Evolutionary conservation across 2,113 vertebrate genomes (phyloP), one percentile per base, ranked within the genome.

Genomic region (Sminthopsis crassicaudata): DNA sequence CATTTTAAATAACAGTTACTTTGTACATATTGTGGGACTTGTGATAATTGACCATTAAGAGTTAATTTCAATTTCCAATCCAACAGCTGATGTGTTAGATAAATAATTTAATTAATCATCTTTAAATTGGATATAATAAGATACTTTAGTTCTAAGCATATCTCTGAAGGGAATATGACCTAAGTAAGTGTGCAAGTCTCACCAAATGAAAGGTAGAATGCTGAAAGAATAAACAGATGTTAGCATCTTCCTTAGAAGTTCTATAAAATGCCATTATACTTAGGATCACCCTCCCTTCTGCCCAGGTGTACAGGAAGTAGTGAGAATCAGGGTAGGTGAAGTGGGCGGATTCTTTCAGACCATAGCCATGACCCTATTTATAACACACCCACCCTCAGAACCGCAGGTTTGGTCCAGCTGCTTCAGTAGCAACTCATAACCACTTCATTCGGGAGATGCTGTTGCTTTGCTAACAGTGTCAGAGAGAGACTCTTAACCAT

Each of bases 351-450:
- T 96, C 96, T 96, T 90, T 96, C 67, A 84, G 67, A 84, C 94
- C 97, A 96, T 96, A 97, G 97, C 96, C 97, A 53, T 97, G 97
- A 97, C 98, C 98, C 97, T 97, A 97, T 97, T 97, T 97, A 97
- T 98, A 96, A 97, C 97, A 93, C 67, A 84, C 60, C 60, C 92
- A 97, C 97, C 97, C 96, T 97, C 97, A 91, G 97, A 97, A 91
- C 96, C 94, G 97, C 98, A 97, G 96, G 96, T 91, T 97, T 97
- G 96, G 97, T 97, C 97, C 97, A 97, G 96, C 97, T 97, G 97
- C 97, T 97, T 97, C 94, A 53, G 93, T 94, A 97, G 97, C 96
- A 97, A 96, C 97, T 97, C 95, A 96, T 95, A 97, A 95, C 96
- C 97, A 97, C 96, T 92, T 97, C 97, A 94, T 93, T 94, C 96